Percentiles rank a stretch among this genome's conserved stretches.
Conservation (phyloP, 2,113 vertebrate species). For the Scartelaos histophorus region DNA sequence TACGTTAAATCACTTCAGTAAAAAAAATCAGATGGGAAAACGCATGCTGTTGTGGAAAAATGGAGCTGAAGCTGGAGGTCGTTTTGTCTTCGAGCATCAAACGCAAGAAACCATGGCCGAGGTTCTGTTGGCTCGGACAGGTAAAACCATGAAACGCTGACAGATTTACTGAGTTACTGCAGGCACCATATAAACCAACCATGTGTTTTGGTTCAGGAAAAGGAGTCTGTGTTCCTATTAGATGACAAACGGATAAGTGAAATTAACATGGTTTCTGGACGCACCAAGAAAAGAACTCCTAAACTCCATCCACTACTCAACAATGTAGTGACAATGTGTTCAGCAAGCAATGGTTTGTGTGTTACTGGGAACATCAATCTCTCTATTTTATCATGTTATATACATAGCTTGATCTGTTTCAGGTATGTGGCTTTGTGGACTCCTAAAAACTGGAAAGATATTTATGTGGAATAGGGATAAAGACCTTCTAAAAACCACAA, state of each 20-base stretch:
- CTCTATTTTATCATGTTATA: no score
- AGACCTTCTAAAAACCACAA: constrained; percentile 82
- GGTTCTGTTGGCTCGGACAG: constrained; percentile 82
- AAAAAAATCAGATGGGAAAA: not conserved
- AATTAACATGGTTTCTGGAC: constrained; percentile 88
- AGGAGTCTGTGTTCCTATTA: constrained; percentile 87
- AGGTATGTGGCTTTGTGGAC: constrained; percentile 89
- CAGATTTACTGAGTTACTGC: not conserved
- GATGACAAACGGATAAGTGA: constrained; percentile 88
- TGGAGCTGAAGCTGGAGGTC: constrained; percentile 80
- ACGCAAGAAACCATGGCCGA: constrained; percentile 80
- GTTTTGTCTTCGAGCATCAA: constrained; percentile 80
- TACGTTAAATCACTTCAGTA: not conserved
- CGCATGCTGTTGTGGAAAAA: constrained; percentile 38
- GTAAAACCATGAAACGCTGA: constrained; percentile 40
- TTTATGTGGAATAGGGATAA: constrained; percentile 95
- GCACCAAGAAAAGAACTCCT: constrained; percentile 86
- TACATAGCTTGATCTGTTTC: constrained; percentile 7
- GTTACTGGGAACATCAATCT: no score
- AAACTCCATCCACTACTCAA: constrained; percentile 84
- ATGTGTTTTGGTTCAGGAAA: constrained; percentile 78
- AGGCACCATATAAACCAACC: no score
- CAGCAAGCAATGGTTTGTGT: constrained; percentile 84
- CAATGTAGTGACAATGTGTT: constrained; percentile 80
- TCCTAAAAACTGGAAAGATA: constrained; percentile 85